Base-by-base conservation (phyloP, 2,797 vertebrate species). In the Arvicola amphibius region DNA sequence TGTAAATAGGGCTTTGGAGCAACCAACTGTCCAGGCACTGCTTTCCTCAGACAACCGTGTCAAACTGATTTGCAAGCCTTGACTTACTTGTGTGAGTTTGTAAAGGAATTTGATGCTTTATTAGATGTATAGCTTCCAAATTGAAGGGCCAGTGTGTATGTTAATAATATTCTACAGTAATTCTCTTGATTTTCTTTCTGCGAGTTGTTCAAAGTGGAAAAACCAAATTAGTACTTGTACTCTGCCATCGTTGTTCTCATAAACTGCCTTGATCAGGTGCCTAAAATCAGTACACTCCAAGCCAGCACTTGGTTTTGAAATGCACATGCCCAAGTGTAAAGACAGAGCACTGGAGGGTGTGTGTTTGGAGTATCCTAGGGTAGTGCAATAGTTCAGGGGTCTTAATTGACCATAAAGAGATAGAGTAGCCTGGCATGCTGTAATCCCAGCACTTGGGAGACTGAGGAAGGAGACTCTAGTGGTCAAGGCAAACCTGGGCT, bases 101-200 rank as follows among this genome's bases (percentile, higher is more conserved):
- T 96, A 95, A 96, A 96, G 94, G 96, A 96, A 90, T 94, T 80
- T 93, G 95, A 83, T 97, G 92, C 97, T 98, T 95, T 94, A 79
- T 89, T 96, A 92, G 96, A 87, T 96, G 89, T 91, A 29, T 92
- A 95, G 79, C 80, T 92, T 92, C 93, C 92, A 95, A 59, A 95
- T 67, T 56, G 90, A 97, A 97, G 92, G 77, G 90, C 88, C 79
- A 81, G 0, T 94, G 37, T 97, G 9, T 94, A 7, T 91, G 27
- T 91, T 94, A 87, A 90, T 94, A 65, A 77, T 51, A 67, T 7
- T 37, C 91, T 93, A 48, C 43, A 97, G 71, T 73, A 91, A 95
- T 71, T 73, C 83, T 56, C 67, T 96, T 88, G 86, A 90, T 97
- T 96, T 96, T 90, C 87, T 96, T 96, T 90, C 87, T 7, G 0